A percentile compares a stretch with the other conserved stretches of the same genome.
phyloP scores from a whole-genome alignment of 1,140 invertebrate genomes.

The Drosophila lacertosa region DNA sequence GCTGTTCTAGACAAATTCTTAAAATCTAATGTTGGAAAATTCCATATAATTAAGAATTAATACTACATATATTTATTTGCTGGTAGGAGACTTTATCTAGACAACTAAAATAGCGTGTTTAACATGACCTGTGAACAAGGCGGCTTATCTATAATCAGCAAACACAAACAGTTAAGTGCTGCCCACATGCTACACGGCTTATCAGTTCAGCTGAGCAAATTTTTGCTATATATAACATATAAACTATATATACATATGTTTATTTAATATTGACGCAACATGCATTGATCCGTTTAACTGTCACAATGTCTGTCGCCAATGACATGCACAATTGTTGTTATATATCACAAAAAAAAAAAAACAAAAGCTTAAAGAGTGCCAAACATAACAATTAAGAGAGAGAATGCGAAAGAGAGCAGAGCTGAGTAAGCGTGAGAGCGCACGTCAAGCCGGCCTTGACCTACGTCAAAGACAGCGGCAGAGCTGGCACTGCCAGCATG shows the following conservation, averaged over 20 bases:
- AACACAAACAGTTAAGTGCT: slow-evolving; percentile 41
- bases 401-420: background rate
- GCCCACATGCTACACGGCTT: slow-evolving; percentile 35
- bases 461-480: slow-evolving; percentile 62
- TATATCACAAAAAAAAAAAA: too few species aligned
- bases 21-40: background rate
- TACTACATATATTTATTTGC: background rate
- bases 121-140: slow-evolving; percentile 34
- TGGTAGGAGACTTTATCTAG: slow-evolving; percentile 24
- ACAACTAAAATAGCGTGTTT: slow-evolving; percentile 28
- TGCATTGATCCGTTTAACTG: slow-evolving; percentile 14
- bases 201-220: slow-evolving; percentile 30
- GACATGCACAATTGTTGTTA: slow-evolving; percentile 7
- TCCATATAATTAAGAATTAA: background rate
- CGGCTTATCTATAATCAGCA: slow-evolving; percentile 64
- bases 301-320: slow-evolving; percentile 7
- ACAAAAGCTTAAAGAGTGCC: slow-evolving; percentile 1
- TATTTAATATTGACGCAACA: background rate
- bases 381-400: background rate
- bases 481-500: slow-evolving; percentile 30
- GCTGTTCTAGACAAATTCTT: background rate
- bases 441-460: slow-evolving; percentile 69
- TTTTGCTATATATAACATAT: slow-evolving; percentile 3
- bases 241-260: background rate
- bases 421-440: slow-evolving; percentile 10